Evolutionary conservation across 2,113 vertebrate species (phyloP).

Genomic region (Cnemophilus loriae): DNA sequence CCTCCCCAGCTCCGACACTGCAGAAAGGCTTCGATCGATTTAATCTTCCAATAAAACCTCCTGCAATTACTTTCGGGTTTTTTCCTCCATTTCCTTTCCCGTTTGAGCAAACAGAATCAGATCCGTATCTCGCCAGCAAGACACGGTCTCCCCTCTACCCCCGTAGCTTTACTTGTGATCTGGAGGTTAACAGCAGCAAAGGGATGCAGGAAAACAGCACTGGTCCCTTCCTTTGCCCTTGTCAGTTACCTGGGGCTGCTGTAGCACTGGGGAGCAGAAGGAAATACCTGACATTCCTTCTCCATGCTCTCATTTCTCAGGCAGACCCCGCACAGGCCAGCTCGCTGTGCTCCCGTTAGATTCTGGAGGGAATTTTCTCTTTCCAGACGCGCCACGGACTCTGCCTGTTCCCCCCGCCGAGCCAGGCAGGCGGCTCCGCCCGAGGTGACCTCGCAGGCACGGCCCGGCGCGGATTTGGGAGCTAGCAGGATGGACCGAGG

Average conservation of each 20-base stretch:
- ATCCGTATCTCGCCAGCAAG: background rate
- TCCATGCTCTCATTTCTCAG: constrained; percentile 11
- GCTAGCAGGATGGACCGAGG: background rate
- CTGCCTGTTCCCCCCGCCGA: background rate
- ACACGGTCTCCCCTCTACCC: background rate
- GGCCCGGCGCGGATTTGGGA: background rate
- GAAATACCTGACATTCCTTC: constrained; percentile 42
- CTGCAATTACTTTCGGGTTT: background rate
- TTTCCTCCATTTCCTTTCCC: background rate
- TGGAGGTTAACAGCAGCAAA: background rate
- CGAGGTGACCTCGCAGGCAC: accelerated
- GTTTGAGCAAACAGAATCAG: background rate
- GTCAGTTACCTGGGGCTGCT: background rate
- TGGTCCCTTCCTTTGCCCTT: background rate
- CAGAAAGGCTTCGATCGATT: background rate
- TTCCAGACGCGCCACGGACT: background rate
- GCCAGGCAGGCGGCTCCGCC: background rate
- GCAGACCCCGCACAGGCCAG: background rate
- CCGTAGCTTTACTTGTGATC: background rate
- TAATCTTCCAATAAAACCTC: background rate
- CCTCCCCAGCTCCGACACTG: background rate
- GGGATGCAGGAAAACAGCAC: background rate
- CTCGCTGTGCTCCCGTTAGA: background rate
- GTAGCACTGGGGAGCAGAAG: background rate
- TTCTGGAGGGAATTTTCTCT: background rate